A percentile compares a stretch with the other conserved stretches of the same genome.
Conservation (phyloP, 2,888 invertebrate genomes). For the Cheiracanthium punctorium region DNA sequence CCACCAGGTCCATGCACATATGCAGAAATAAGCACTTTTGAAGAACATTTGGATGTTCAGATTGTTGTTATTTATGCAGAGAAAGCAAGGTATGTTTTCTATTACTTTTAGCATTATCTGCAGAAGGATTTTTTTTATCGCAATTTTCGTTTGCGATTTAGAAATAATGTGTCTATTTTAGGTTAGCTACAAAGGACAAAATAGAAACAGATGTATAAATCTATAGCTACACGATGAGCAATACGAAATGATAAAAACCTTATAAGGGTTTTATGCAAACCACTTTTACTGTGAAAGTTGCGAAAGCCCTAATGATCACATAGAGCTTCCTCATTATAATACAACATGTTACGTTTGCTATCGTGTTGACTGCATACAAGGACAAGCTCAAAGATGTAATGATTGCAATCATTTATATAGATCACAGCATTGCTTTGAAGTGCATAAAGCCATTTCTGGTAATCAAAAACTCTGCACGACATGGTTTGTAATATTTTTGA, state of each 20-base stretch:
- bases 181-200: background rate
- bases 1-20: too few species aligned
- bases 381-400: background rate
- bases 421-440: background rate
- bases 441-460: constrained; percentile 2
- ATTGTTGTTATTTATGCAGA: too few species aligned
- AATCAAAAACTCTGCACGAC: background rate
- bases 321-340: background rate
- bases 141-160: too few species aligned
- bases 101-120: too few species aligned
- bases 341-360: background rate
- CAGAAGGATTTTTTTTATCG: too few species aligned
- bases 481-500: background rate
- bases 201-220: background rate
- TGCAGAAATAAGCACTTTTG: too few species aligned
- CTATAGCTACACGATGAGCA: constrained; percentile 2
- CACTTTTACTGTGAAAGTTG: constrained; percentile 5
- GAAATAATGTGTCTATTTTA: too few species aligned
- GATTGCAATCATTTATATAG: background rate
- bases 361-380: background rate
- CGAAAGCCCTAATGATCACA: background rate
- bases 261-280: constrained; percentile 5
- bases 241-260: background rate
- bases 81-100: too few species aligned
- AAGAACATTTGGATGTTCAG: too few species aligned